Percentiles rank a stretch among this genome's conserved stretches.
phyloP scores from a whole-genome alignment of 2,113 vertebrate genomes.

The Helogale parvula region DNA sequence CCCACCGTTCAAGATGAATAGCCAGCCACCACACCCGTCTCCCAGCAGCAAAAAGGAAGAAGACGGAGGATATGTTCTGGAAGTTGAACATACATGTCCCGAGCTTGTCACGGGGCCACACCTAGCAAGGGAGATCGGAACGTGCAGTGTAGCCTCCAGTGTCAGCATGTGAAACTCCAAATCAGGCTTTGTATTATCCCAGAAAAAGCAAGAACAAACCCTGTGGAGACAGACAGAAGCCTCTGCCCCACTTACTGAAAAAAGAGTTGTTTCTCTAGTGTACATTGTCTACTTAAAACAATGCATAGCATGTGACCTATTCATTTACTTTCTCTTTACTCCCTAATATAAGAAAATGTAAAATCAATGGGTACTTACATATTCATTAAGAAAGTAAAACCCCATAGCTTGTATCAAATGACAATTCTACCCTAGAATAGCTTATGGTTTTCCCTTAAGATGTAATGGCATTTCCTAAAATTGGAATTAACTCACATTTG shows the following conservation, averaged over 20 bases:
- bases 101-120: not conserved
- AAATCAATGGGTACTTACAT: constrained; percentile 17
- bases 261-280: not conserved
- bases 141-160: not conserved
- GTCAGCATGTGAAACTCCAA: not conserved
- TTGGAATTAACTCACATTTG: constrained; percentile 56
- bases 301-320: not conserved
- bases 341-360: constrained; percentile 12
- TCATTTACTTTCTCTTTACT: constrained; percentile 21
- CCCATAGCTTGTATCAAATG: constrained; percentile 48
- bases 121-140: not conserved
- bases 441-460: constrained; percentile 54
- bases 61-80: not conserved
- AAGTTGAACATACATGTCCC: not conserved
- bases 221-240: not conserved
- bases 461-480: constrained; percentile 62
- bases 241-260: not conserved
- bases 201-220: not conserved
- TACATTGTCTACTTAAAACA: not conserved
- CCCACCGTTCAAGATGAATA: not conserved
- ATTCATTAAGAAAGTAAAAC: constrained; percentile 70
- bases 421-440: constrained; percentile 37
- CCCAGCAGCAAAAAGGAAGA: not conserved
- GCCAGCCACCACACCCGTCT: not conserved
- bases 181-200: not conserved